Conservation (phyloP, 1,140 invertebrate species). For the Heliconius hermathena region DNA sequence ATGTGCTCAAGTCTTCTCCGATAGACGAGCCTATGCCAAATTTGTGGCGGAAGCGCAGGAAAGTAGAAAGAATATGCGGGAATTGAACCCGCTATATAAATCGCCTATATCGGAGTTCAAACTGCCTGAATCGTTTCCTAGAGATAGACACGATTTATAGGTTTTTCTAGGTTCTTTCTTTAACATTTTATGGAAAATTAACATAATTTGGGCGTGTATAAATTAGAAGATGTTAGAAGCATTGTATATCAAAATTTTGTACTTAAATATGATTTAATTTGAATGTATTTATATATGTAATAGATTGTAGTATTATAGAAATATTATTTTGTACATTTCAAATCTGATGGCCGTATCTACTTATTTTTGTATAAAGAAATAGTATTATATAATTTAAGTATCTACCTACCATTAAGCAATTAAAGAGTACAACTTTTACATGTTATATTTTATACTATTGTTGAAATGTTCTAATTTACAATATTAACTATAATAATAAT, state of each 20-base stretch:
- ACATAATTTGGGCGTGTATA: background rate
- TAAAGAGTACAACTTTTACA: background rate
- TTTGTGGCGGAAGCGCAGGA: constrained; percentile 75
- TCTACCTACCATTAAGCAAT: background rate
- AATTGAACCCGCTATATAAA: constrained; percentile 82
- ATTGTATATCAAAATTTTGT: too few relatives aligned
- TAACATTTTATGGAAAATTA: background rate
- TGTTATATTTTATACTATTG: background rate
- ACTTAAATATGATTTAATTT: too few relatives aligned
- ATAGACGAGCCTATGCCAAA: constrained; percentile 78
- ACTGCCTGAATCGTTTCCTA: constrained; percentile 78
- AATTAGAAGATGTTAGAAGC: too few relatives aligned
- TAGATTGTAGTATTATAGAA: too few relatives aligned
- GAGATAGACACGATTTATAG: constrained; percentile 64
- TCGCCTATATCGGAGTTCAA: constrained; percentile 80
- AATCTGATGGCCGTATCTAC: background rate
- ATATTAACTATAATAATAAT: background rate
- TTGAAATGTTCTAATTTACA: background rate
- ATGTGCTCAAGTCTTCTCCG: constrained; percentile 72
- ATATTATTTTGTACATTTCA: background rate
- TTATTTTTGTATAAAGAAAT: background rate
- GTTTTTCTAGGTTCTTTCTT: background rate
- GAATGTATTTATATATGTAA: too few relatives aligned
- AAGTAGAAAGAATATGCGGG: constrained; percentile 58
- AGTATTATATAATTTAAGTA: background rate